phyloP scores from a whole-genome alignment of 2,797 vertebrate genomes.

The Pipistrellus kuhlii region DNA sequence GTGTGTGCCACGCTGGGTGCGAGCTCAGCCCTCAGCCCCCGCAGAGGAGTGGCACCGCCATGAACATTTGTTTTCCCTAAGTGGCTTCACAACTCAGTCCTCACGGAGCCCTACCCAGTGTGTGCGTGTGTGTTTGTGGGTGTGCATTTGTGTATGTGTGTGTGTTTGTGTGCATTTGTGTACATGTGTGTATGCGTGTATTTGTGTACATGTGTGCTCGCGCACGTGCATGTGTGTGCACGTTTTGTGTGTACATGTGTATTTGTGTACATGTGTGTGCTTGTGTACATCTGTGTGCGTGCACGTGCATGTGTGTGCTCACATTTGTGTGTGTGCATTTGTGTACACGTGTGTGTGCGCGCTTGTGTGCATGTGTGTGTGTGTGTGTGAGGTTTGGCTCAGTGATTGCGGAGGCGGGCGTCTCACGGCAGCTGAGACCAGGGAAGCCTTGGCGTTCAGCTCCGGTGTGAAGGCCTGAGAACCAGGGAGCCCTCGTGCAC shows the following conservation, averaged over 20 bases:
- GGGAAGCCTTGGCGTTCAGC: not conserved
- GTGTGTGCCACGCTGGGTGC: conserved; percentile 76
- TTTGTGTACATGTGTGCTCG: not conserved
- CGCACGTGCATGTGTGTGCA: fast-evolving
- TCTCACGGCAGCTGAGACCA: not conserved
- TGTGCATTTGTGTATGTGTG: not conserved
- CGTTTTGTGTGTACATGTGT: fast-evolving
- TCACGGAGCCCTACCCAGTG: not conserved
- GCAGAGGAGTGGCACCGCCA: fast-evolving
- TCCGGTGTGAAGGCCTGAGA: not conserved
- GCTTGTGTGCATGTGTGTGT: fast-evolving
- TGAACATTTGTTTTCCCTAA: not conserved
- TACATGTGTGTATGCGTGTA: fast-evolving
- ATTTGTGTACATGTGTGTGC: fast-evolving
- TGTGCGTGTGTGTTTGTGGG: not conserved
- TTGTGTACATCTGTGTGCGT: too few relatives aligned
- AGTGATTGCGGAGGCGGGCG: not conserved
- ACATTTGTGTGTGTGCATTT: not conserved
- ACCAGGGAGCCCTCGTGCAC: not conserved
- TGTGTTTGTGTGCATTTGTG: too few relatives aligned
- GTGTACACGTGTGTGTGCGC: not conserved
- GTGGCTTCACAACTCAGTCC: not conserved
- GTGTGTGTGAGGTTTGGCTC: not conserved
- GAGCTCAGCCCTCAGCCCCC: fast-evolving
- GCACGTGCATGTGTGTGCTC: fast-evolving